Percentiles rank a stretch among this genome's conserved stretches.
Evolutionary conservation across 1,140 invertebrate genomes (phyloP).

Genomic region (Brachionus rubens): DNA sequence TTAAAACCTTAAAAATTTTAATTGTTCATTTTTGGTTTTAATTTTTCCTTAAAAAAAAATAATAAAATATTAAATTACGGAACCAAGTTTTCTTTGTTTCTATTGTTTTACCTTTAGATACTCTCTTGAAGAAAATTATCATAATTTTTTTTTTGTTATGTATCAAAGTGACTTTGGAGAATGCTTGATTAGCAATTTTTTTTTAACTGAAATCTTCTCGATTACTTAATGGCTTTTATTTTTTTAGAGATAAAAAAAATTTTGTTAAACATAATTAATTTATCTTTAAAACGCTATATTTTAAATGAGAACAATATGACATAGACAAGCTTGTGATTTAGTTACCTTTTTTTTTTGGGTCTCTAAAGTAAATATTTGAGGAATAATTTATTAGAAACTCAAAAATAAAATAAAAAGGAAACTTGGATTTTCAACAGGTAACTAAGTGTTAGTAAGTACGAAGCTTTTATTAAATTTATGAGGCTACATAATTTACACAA

Average conservation of each 20-base stretch:
- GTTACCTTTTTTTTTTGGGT: too few relatives aligned
- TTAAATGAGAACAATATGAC: slow-evolving; percentile 8
- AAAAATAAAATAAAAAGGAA: too few relatives aligned
- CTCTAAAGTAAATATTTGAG: too few relatives aligned
- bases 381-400: too few relatives aligned
- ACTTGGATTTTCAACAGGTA: too few relatives aligned
- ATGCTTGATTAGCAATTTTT: slow-evolving; percentile 12
- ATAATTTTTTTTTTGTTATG: background rate
- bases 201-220: background rate
- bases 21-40: slow-evolving; percentile 40
- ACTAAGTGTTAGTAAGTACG: too few relatives aligned
- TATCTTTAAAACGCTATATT: background rate
- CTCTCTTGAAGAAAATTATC: background rate
- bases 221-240: too few relatives aligned
- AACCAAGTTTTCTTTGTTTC: slow-evolving; percentile 25
- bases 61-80: slow-evolving; percentile 20
- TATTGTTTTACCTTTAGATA: background rate
- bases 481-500: too few relatives aligned
- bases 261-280: background rate
- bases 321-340: background rate
- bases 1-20: slow-evolving; percentile 21
- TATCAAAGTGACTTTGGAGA: background rate
- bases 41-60: slow-evolving; percentile 12
- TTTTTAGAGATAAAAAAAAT: background rate
- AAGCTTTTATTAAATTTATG: too few relatives aligned